Evolutionary conservation across 2,888 invertebrate species (phyloP).

Genomic region (Desoria tigrina): DNA sequence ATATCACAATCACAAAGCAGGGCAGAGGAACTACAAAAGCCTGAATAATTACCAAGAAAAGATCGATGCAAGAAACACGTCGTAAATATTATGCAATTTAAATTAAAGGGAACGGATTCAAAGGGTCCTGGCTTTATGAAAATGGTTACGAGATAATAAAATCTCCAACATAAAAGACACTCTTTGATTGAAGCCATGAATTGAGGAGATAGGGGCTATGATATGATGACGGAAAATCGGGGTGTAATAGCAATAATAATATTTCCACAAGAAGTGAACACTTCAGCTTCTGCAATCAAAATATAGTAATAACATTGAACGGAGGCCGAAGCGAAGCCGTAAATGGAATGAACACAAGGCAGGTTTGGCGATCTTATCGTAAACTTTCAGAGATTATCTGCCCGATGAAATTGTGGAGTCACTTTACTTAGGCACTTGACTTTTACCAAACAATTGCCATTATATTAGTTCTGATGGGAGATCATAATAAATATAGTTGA

Average conservation of each 20-base stretch:
- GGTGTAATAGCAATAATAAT: background rate
- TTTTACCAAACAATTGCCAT: no score
- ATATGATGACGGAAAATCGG: constrained; percentile 28
- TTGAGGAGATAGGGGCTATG: constrained; percentile 37
- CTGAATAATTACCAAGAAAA: no score
- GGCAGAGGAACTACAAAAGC: no score
- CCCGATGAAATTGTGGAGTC: constrained; percentile 9
- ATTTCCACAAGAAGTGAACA: constrained; percentile 5
- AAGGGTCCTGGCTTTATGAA: constrained; percentile 25
- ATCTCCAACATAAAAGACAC: constrained; percentile 39
- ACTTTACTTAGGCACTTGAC: no score
- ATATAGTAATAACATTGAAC: background rate
- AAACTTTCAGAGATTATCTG: constrained; percentile 20
- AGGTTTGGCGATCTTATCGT: constrained; percentile 24
- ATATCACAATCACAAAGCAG: no score
- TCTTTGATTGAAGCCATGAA: background rate
- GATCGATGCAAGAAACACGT: no score
- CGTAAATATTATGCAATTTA: background rate
- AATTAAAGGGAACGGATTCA: background rate
- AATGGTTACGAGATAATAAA: constrained; percentile 49
- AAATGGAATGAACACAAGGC: constrained; percentile 6
- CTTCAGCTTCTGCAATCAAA: background rate
- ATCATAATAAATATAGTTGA: no score
- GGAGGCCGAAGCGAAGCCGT: background rate
- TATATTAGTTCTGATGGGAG: no score